Base-by-base conservation (phyloP, 2,113 vertebrate genomes). In the Microcebus tavaratra region DNA sequence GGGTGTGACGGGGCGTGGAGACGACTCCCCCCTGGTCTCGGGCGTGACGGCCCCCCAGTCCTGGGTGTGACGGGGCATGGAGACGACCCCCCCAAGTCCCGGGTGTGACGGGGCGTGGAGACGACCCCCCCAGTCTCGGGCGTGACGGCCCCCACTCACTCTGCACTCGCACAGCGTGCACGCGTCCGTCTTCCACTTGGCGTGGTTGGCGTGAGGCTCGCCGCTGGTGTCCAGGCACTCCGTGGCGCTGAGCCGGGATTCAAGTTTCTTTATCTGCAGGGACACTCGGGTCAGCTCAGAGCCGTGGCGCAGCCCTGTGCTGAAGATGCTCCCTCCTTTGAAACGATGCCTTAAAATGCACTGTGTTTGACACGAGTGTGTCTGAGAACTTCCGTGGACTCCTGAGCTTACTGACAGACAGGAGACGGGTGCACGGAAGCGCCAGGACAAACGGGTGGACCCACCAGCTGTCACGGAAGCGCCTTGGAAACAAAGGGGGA, bases 251-350 rank as follows among this genome's bases (percentile, higher is more conserved):
- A 99, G 98, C 81, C 99, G 99, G 23, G 98, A 98, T 99, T 99
- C 99, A 91, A 99, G 99, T 97, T 99, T 99, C 98, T 99, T 99
- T 97, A 99, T 99, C 99, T 99, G 98, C 75, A 96, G 96, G 5
- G 91, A 34, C 14, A 34, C 5, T 34, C 20, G 0, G 21, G 6
- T 29, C 53, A 78, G 15, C 2, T 12, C 0, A 2, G 70, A 34
- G 5, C 8, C 5, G 2, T 14, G 2, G 14, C 8, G 27, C 2
- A 7, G 21, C 11, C 63, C 45, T 3, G 15, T 0, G 1, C 0
- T 1, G 7, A 42, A 39, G 7, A 27, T 8, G 0, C 8, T n/a
- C 18, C 53, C 5, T 7, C 20, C 1, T 31, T 11, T 4, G 13
- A 57, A 59, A 36, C 0, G 0, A 36, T 8, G 3, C 57, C 80